Evolutionary conservation across 2,888 invertebrate genomes (phyloP).

Genomic region (Polyommatus iphigenia): DNA sequence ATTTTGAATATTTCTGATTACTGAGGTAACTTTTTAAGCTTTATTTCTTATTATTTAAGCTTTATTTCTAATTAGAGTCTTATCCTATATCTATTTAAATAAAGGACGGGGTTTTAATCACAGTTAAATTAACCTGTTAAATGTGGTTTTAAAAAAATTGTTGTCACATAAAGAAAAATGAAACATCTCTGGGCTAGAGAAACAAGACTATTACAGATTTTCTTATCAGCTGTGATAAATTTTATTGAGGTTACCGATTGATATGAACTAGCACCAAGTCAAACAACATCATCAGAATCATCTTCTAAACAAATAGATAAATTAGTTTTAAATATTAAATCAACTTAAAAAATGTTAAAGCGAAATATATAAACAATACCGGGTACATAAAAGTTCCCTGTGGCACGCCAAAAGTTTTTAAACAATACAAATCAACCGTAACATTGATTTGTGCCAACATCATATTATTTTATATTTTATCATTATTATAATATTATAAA

Average conservation of each 20-base stretch:
- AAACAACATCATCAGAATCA: conserved; percentile 10
- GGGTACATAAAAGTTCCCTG: background rate
- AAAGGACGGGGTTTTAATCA: background rate
- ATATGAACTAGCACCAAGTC: conserved; percentile 17
- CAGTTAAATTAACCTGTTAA: background rate
- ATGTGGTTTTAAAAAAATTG: background rate
- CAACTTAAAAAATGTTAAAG: background rate
- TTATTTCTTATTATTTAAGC: too few relatives aligned
- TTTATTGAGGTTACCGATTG: conserved; percentile 18
- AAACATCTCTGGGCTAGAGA: background rate
- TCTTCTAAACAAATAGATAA: background rate
- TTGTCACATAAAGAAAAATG: background rate
- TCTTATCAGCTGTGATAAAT: conserved; percentile 7
- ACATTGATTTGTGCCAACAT: background rate
- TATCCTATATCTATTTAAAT: too few relatives aligned
- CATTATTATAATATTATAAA: background rate
- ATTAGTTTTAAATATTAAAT: background rate
- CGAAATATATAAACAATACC: background rate
- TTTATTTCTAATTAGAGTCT: too few relatives aligned
- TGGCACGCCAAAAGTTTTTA: background rate
- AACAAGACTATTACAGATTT: background rate
- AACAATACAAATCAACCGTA: background rate
- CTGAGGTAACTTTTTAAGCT: too few relatives aligned
- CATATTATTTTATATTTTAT: background rate
- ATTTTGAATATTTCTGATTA: too few relatives aligned